Conservation (phyloP, 2,113 vertebrate genomes). For the Bostrychus sinensis region DNA sequence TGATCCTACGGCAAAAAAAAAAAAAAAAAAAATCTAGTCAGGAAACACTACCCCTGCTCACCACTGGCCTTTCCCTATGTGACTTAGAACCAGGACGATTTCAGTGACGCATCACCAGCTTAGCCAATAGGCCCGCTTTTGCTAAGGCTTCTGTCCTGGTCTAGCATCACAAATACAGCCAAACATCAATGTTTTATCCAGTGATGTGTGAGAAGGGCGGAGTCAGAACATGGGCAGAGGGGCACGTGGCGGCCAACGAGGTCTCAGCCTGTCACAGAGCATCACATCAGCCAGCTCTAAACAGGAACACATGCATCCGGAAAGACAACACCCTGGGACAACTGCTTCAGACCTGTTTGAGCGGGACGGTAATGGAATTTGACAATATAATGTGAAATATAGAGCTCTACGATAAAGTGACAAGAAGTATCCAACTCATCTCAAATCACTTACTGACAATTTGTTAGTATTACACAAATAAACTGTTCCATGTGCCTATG, state of each 20-base stretch:
- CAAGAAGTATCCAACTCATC: too few relatives aligned
- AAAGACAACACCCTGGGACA: not conserved
- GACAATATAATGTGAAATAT: not conserved
- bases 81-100: slow-evolving; percentile 48
- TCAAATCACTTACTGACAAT: too few relatives aligned
- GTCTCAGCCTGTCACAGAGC: slow-evolving; percentile 55
- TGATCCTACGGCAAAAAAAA: not conserved
- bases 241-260: slow-evolving; percentile 66
- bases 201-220: slow-evolving; percentile 39
- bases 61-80: slow-evolving; percentile 39
- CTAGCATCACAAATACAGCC: slow-evolving; percentile 25
- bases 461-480: too few relatives aligned
- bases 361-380: not conserved
- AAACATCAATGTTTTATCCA: slow-evolving; percentile 42
- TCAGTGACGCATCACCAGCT: slow-evolving; percentile 50
- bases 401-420: not conserved
- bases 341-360: not conserved
- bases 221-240: slow-evolving; percentile 23
- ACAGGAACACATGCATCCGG: slow-evolving; percentile 38
- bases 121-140: slow-evolving; percentile 58
- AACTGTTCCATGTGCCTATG: too few relatives aligned
- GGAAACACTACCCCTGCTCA: slow-evolving; percentile 2
- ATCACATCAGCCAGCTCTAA: slow-evolving; percentile 63
- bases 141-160: slow-evolving; percentile 25
- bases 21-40: slow-evolving; percentile 6